Base-by-base conservation (phyloP, 2,113 vertebrate species). In the Cyprinodon tularosa region DNA sequence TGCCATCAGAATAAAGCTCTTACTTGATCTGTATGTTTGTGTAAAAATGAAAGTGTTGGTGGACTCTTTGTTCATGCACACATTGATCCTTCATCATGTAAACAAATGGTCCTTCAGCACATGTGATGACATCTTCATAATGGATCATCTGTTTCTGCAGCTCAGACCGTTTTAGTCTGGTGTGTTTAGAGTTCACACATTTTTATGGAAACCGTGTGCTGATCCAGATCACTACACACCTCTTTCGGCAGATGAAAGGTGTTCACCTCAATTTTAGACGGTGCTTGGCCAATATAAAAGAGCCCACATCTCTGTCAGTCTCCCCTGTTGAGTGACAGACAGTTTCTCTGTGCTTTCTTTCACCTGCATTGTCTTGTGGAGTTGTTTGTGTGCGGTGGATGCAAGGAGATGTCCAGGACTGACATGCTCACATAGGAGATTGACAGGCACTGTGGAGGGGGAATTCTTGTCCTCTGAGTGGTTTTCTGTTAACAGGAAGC, bases 261-360 rank as follows among this genome's bases (percentile, higher is more conserved):
- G 88, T 65, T 88, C 88, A 90, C 89, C 90, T 88, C 92, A 91
- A 92, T 91, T 91, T 91, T 82, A 72, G 67, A 53, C 44, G 57
- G 66, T 80, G 84, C 84, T 77, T 65, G 40, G 66, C 74, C 40
- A 63, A 85, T 78, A 84, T 84, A 72, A 89, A 83, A 80, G 40
- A 36, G 65, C 60, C 50, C 14, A 44, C 53, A 48, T 76, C 42
- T 29, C 68, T 69, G 78, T 78, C 88, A 63, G 7, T 80, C 84
- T 74, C 70, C 65, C 38, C 29, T 29, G 60, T 53, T 78, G 89
- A 90, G 74, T 84, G 89, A 87, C 84, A 77, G 74, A 66, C 62
- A 13, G 61, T 76, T 76, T 83, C 77, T 81, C 81, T 83, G 50
- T 57, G 50, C 50, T 57, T n/a, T 38, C 77, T 78, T 66, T 81